A percentile compares a stretch with the other conserved stretches of the same genome.
phyloP scores from a whole-genome alignment of 1,140 invertebrate species.

The Temnothorax longispinosus region DNA sequence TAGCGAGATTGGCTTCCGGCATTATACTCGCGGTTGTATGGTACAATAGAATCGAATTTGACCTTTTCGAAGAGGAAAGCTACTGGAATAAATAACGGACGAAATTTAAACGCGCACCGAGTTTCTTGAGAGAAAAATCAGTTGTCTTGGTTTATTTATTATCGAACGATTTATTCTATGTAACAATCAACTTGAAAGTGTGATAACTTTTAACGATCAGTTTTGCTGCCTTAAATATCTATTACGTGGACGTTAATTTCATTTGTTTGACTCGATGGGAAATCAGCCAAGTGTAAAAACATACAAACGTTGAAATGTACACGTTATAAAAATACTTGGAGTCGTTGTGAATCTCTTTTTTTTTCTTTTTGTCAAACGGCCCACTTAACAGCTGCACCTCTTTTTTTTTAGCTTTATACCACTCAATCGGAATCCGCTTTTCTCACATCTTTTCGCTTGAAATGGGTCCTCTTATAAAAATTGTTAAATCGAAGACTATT shows the following conservation, averaged over 20 bases:
- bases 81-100: neutral
- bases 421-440: conserved; percentile 46
- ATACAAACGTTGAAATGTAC: conserved; percentile 17
- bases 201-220: neutral
- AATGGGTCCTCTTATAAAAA: conserved; percentile 48
- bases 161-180: neutral
- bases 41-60: neutral
- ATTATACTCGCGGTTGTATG: neutral
- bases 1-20: neutral
- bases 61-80: neutral
- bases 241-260: neutral
- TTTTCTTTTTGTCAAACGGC: conserved; percentile 36
- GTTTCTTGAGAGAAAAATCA: neutral
- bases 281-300: conserved; percentile 27
- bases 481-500: conserved; percentile 57
- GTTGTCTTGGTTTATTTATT: neutral
- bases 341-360: neutral
- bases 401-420: conserved; percentile 3
- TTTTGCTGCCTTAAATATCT: neutral
- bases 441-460: conserved; percentile 32
- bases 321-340: conserved; percentile 15
- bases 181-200: neutral
- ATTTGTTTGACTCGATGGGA: neutral
- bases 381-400: conserved; percentile 23
- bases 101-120: neutral